Conservation (phyloP, 2,888 invertebrate species). For the Polia nebulosa region DNA sequence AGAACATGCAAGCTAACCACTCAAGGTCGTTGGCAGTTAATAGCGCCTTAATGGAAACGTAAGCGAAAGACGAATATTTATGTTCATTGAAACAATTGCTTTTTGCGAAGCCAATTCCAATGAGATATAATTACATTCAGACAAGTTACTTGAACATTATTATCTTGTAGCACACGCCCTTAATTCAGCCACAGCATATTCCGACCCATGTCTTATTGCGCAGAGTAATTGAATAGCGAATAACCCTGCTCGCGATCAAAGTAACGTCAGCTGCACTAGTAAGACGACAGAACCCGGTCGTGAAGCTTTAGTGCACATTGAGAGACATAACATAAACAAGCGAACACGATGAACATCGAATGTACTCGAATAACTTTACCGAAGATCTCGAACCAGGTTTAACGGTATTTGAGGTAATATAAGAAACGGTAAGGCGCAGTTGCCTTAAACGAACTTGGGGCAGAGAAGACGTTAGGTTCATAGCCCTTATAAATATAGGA, state of each 20-base stretch:
- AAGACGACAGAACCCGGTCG: constrained; percentile 50
- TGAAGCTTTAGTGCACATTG: constrained; percentile 49
- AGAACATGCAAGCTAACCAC: no score
- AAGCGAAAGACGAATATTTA: not conserved
- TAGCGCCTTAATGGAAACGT: no score
- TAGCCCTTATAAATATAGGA: constrained; percentile 33
- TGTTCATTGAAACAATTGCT: constrained; percentile 29
- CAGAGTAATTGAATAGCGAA: constrained; percentile 75
- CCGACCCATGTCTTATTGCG: constrained; percentile 68
- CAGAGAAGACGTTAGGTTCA: constrained; percentile 33
- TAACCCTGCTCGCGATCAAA: constrained; percentile 71
- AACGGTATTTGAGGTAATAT: constrained; percentile 40
- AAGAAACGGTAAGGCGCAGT: constrained; percentile 37
- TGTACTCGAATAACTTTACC: constrained; percentile 31
- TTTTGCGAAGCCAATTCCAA: constrained; percentile 25
- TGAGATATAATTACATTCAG: constrained; percentile 54
- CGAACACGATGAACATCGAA: constrained; percentile 40
- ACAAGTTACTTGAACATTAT: constrained; percentile 67
- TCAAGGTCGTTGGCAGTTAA: no score
- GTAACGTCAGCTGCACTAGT: constrained; percentile 63
- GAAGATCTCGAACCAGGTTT: constrained; percentile 36
- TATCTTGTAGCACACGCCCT: constrained; percentile 67
- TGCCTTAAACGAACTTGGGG: constrained; percentile 28
- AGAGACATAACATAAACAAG: constrained; percentile 53
- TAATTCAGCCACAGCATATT: constrained; percentile 67